Conservation (phyloP, 2,888 invertebrate species). For the Drosophila nigricruria region DNA sequence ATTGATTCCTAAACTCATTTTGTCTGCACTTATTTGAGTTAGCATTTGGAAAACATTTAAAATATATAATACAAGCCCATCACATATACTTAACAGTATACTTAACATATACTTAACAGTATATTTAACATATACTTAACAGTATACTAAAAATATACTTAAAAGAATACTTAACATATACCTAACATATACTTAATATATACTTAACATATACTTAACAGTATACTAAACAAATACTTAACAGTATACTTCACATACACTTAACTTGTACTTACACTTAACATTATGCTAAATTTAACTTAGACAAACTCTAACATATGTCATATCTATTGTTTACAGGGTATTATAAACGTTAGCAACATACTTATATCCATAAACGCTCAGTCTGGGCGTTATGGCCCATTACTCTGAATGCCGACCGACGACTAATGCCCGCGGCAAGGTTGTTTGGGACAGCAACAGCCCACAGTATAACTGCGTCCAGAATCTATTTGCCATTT, state of each 20-base stretch:
- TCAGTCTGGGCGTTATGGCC: slow-evolving; percentile 45
- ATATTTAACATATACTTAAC: not conserved
- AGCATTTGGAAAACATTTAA: not conserved
- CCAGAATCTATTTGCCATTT: slow-evolving; percentile 38
- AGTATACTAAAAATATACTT: too few species aligned
- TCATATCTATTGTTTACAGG: slow-evolving; percentile 12
- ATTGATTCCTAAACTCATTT: not conserved
- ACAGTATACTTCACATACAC: too few species aligned
- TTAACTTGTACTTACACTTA: not conserved
- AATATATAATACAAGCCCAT: not conserved
- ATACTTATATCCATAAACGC: slow-evolving; percentile 19
- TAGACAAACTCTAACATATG: not conserved
- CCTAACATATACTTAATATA: too few species aligned
- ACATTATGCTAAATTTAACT: too few species aligned
- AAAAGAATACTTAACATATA: not conserved
- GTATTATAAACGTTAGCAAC: slow-evolving; percentile 28
- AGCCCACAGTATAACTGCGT: slow-evolving; percentile 32
- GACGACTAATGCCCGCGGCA: slow-evolving; percentile 60
- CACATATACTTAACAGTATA: too few species aligned
- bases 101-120: not conserved
- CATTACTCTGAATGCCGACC: slow-evolving; percentile 51
- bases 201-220: not conserved
- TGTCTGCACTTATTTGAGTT: not conserved
- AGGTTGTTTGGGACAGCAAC: slow-evolving; percentile 45
- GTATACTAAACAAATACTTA: not conserved